Evolutionary conservation across 1,140 invertebrate genomes (phyloP).

Genomic region (Anastatus disparis): DNA sequence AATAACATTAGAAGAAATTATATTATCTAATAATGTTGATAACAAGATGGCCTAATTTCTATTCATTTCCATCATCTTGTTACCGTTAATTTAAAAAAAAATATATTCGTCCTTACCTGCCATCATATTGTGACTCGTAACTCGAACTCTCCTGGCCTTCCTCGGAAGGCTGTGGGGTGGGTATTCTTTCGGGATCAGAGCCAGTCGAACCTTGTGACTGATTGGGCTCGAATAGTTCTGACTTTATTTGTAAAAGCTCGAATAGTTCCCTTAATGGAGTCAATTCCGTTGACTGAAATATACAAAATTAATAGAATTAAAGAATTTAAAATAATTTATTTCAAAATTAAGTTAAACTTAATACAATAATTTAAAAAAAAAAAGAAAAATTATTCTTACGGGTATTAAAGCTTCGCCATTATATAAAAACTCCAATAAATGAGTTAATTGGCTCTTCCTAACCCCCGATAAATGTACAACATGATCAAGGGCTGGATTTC

Average conservation of each 20-base stretch:
- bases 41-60: too few relatives aligned
- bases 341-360: too few relatives aligned
- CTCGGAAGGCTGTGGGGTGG: slow-evolving; percentile 64
- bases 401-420: slow-evolving; percentile 85
- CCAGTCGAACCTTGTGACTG: slow-evolving; percentile 59
- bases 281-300: slow-evolving; percentile 80
- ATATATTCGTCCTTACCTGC: slow-evolving; percentile 63
- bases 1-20: too few relatives aligned
- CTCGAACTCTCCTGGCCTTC: slow-evolving; percentile 71
- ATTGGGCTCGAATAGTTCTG: slow-evolving; percentile 71
- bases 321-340: too few relatives aligned
- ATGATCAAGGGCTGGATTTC: slow-evolving; percentile 72
- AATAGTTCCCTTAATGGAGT: slow-evolving; percentile 83
- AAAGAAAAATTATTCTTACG: slow-evolving; percentile 62
- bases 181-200: slow-evolving; percentile 62
- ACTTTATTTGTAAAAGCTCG: slow-evolving; percentile 84
- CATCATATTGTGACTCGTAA: slow-evolving; percentile 73
- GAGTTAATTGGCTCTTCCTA: slow-evolving; percentile 78
- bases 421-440: slow-evolving; percentile 84
- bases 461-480: slow-evolving; percentile 86
- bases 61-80: too few relatives aligned
- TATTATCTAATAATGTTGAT: too few relatives aligned
- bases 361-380: slow-evolving; percentile 5
- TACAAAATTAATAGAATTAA: too few relatives aligned
- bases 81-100: too few relatives aligned